Base-by-base conservation (phyloP, 1,140 invertebrate genomes). In the Scylla paramamosain region DNA sequence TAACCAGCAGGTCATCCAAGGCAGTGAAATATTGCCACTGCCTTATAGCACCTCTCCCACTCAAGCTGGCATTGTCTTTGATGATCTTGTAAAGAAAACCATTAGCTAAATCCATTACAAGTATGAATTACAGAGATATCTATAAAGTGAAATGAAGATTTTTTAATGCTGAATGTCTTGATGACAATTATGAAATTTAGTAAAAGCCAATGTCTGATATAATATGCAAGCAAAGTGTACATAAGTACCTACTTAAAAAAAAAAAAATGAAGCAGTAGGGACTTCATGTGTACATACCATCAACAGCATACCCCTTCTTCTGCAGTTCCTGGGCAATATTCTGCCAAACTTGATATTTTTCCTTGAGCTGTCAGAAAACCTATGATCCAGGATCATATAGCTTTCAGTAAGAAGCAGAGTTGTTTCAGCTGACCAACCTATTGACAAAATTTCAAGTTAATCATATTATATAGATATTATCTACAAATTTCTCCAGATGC, bases 51-150 rank as follows among this genome's bases (percentile, higher is more conserved):
- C 4, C 14, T 29, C 84, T 87, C 28, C 84, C 84, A 45, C 84
- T 87, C 28, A 28, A 20, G 28, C 83, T 84, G 84, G 84, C 84
- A 16, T 87, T 87, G 84, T 87, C 84, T 28, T 87, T 87, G 28
- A 87, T 87, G 12, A 45, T 87, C 20, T 29, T 87, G 84, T 87
- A 87, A 87, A 87, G 29, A 87, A 31, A 32, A 87, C 2, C 84
- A 87, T 67, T 67, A 67, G 6, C 4, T 8, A 8, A 67, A 67
- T 10, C 8, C 59, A 67, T 20, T 67, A 67, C 20, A 67, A 14
- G 59, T 67, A 67, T 67, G 59, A 25, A 67, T 67, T 8, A 67
- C 59, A 14, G 59, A 52, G 6, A 52, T 52, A n/a, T n/a, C n/a
- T n/a, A 25, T 20, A 67, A 3, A 25, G 59, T 67, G 59, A 8